Evolutionary conservation across 1,140 invertebrate species (phyloP).

Genomic region (Lordiphosa mommai): DNA sequence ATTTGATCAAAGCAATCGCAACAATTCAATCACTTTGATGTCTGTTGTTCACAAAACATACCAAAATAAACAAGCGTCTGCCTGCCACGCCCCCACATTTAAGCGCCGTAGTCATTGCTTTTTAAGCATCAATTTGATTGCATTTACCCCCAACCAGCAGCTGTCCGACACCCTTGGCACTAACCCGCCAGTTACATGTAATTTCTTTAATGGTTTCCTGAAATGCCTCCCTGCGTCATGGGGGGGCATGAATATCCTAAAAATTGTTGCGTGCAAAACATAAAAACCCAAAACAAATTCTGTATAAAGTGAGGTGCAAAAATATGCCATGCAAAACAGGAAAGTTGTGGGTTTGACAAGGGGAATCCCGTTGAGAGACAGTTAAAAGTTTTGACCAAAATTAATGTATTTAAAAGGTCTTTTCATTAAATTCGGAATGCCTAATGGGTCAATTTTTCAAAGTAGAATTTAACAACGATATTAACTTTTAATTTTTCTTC

Average conservation of each 20-base stretch:
- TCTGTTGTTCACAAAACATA: conserved; percentile 56
- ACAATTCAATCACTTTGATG: conserved; percentile 76
- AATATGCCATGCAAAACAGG: conserved; percentile 2
- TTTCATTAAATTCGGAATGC: no score
- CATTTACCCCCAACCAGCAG: conserved; percentile 42
- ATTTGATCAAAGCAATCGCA: conserved; percentile 68
- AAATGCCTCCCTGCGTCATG: not conserved
- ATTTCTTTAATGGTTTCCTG: conserved; percentile 69
- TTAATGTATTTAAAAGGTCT: no score
- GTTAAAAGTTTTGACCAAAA: no score
- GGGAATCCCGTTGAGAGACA: no score
- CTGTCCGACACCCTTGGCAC: conserved; percentile 1
- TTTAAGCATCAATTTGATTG: conserved; percentile 68
- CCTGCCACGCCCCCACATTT: conserved; percentile 36
- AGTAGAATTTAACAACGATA: no score
- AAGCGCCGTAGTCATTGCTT: conserved; percentile 61
- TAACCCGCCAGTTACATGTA: conserved; percentile 48
- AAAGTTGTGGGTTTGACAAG: not conserved
- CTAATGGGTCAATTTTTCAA: no score
- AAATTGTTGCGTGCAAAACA: conserved; percentile 15
- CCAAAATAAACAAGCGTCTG: conserved; percentile 14
- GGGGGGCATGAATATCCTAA: conserved; percentile 31
- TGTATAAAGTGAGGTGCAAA: conserved; percentile 53
- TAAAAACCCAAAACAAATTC: conserved; percentile 45
- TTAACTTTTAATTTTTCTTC: no score